Percentiles rank a stretch among this genome's conserved stretches.
These are phyloP conservation scores for Busseola fusca DNA, from an alignment of 2,888 invertebrate species.

Conservation along the genomic window DNA sequence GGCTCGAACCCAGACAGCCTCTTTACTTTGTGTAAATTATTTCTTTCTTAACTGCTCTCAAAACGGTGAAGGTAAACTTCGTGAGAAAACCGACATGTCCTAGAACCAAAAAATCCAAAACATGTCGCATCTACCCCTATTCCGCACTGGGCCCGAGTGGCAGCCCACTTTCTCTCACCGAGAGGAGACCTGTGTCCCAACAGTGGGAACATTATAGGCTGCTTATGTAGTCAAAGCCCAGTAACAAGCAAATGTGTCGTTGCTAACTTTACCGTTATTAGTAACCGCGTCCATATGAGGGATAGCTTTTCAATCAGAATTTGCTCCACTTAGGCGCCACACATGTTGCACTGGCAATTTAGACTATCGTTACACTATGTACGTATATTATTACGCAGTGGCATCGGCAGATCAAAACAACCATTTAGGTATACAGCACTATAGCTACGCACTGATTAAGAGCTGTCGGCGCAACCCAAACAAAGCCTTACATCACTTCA, in stretches of 20 bases:
- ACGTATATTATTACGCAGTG: constrained; percentile 71
- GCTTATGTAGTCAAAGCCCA: background rate
- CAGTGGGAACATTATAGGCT: background rate
- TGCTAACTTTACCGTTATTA: background rate
- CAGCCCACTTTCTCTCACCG: background rate
- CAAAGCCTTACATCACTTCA: constrained; percentile 29
- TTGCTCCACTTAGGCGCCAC: constrained; percentile 16
- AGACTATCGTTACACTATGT: constrained; percentile 47
- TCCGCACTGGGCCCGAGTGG: background rate
- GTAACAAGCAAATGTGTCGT: background rate
- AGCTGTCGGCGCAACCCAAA: constrained; percentile 37
- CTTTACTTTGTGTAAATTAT: background rate
- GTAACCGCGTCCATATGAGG: too few species aligned
- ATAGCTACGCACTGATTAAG: constrained; percentile 62
- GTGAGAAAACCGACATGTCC: too few species aligned
- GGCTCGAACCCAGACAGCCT: background rate
- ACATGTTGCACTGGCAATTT: constrained; percentile 44
- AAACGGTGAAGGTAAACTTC: too few species aligned
- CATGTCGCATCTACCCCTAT: too few species aligned
- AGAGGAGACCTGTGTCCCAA: background rate
- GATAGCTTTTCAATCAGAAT: background rate
- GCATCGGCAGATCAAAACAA: constrained; percentile 69
- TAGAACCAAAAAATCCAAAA: too few species aligned
- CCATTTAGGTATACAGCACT: constrained; percentile 62
- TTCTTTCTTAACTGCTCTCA: too few species aligned